Base-by-base conservation (phyloP, 2,888 invertebrate genomes). In the Aspidiotus rigidus region DNA sequence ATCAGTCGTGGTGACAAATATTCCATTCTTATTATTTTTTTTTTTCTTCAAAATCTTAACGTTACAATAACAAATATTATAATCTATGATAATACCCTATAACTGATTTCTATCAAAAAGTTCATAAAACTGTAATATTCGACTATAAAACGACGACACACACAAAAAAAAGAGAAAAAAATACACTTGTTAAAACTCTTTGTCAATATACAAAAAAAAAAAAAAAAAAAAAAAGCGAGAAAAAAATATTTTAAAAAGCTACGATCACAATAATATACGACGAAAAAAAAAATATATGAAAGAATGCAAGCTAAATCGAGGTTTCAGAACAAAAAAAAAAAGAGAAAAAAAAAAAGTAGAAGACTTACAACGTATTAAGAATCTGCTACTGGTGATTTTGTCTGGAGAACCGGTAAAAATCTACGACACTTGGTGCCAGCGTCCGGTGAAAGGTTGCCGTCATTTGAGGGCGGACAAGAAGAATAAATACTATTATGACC, bases 1-100 rank as follows among this genome's bases (percentile, higher is more conserved):
- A 66, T 66, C 66, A 66, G 66, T 66, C 66, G 59, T 66, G 66
- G 28, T 66, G 66, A 66, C 66, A 59, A 49, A 59, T 64, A n/a
- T 16, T 59, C 39, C 59, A 28, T 28, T 59, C 39, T 28, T 17
- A 13, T 13, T 59, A 6, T 59, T 59, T 28, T 17, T 39, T 13
- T 59, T 59, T 13, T 59, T 10, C 10, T 28, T 17, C 10, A 59
- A 28, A 28, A 59, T 17, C 28, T 28, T 28, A 28, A 28, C 28
- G 28, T 28, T 28, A 28, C 28, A 28, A 28, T 28, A 5, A 28
- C 28, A 28, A 55, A 13, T 16, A 13, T 9, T 55, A 55, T 55
- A 55, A 16, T 55, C 17, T 13, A 16, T 16, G 11, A 53, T 13
- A 16, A 13, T 59, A 28, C 28, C 16, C 59, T 59, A 59, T 39